Evolutionary conservation across 2,113 vertebrate genomes (phyloP).

Genomic region (Sialia sialis): DNA sequence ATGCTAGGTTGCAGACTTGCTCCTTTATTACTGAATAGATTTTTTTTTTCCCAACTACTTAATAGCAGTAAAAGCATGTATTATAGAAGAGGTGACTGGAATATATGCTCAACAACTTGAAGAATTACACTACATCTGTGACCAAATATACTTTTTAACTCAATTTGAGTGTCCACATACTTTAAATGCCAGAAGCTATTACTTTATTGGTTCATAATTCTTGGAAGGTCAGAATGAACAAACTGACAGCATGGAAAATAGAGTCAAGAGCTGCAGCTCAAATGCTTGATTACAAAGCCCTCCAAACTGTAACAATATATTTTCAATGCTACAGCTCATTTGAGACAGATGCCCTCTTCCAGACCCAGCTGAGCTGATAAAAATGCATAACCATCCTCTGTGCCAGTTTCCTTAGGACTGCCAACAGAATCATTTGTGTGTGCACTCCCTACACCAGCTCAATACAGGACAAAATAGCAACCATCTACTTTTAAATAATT

Average conservation of each 20-base stretch:
- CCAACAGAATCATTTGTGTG: constrained; percentile 33
- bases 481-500: neutral
- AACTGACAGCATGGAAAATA: neutral
- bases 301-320: neutral
- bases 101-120: neutral
- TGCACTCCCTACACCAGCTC: neutral
- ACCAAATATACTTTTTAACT: neutral
- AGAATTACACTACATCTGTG: neutral
- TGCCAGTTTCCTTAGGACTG: constrained; percentile 47
- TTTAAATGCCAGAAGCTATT: neutral
- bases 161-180: neutral
- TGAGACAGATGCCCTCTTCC: constrained; percentile 12
- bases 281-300: neutral
- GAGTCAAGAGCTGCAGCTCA: neutral
- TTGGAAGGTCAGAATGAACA: neutral
- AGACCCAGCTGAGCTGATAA: constrained; percentile 57
- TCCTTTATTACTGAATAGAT: neutral
- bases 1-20: neutral
- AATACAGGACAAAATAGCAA: constrained; percentile 17
- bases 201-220: neutral
- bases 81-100: neutral
- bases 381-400: constrained; percentile 57
- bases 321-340: constrained; percentile 4
- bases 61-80: neutral
- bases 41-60: neutral